phyloP scores from a whole-genome alignment of 2,113 vertebrate species.

The Salvator merianae region DNA sequence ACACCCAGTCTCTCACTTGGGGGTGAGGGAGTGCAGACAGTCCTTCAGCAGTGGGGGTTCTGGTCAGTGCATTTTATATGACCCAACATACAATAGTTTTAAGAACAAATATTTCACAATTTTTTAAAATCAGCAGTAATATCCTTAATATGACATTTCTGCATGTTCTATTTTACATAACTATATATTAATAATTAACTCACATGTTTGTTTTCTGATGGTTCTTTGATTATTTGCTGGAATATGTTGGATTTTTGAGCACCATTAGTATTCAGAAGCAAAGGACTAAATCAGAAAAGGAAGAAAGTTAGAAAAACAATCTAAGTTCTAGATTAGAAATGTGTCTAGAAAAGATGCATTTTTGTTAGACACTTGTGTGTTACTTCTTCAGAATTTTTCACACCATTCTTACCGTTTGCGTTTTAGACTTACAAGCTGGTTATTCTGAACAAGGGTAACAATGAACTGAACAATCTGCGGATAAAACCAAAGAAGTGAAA shows the following conservation, averaged over 20 bases:
- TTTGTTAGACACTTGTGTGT: not conserved
- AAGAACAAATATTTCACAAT: too few species aligned
- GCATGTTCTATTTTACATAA: not conserved
- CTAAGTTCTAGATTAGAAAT: not conserved
- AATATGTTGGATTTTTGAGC: constrained; percentile 89
- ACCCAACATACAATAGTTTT: too few species aligned
- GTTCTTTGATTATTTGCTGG: constrained; percentile 89
- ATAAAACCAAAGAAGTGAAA: constrained; percentile 15
- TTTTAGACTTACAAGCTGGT: constrained; percentile 91
- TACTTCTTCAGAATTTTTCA: not conserved
- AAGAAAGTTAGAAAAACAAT: not conserved
- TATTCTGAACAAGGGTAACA: constrained; percentile 93
- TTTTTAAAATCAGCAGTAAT: too few species aligned
- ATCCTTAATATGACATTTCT: too few species aligned
- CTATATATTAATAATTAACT: constrained; percentile 17
- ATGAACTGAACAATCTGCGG: constrained; percentile 95
- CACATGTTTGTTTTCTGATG: constrained; percentile 80
- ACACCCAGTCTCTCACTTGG: too few species aligned
- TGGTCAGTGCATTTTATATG: too few species aligned
- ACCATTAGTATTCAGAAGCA: constrained; percentile 89
- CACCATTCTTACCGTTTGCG: constrained; percentile 86
- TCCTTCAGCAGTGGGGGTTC: too few species aligned
- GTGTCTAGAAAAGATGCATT: not conserved
- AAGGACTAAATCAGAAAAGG: constrained; percentile 76
- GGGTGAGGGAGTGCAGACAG: too few species aligned